A percentile compares a stretch with the other conserved stretches of the same genome.
Evolutionary conservation across 2,113 vertebrate genomes (phyloP).

Genomic region (Caracal caracal): DNA sequence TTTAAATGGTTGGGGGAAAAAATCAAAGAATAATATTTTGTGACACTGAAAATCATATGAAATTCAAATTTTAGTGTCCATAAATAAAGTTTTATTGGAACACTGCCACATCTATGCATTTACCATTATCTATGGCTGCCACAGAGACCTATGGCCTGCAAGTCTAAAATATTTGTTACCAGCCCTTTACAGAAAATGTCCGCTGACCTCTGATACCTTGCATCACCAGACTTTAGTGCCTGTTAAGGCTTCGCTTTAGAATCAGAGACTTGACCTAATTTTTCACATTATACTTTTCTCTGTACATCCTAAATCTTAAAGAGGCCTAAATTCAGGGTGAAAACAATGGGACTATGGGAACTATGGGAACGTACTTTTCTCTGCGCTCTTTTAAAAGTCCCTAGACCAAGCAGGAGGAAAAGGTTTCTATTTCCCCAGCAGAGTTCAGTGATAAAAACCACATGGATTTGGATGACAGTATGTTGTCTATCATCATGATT

Average conservation of each 20-base stretch:
- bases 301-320: conserved; percentile 10
- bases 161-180: background rate
- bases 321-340: background rate
- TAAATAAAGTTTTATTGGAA: conserved; percentile 42
- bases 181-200: background rate
- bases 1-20: background rate
- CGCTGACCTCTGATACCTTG: background rate
- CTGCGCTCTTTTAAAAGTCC: background rate
- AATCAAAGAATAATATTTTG: background rate
- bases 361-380: background rate
- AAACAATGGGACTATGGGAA: background rate
- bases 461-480: background rate
- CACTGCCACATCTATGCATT: background rate
- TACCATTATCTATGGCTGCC: background rate
- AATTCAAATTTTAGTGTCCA: conserved; percentile 32
- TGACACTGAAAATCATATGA: conserved; percentile 23
- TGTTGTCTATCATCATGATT: background rate
- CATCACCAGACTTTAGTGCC: background rate
- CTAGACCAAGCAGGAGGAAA: background rate
- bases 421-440: background rate
- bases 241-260: background rate
- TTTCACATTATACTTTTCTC: conserved; percentile 30
- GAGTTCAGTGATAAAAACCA: background rate
- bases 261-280: background rate
- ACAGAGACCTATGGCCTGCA: background rate